phyloP scores from a whole-genome alignment of 2,888 invertebrate species.

The Microplitis deprimator region DNA sequence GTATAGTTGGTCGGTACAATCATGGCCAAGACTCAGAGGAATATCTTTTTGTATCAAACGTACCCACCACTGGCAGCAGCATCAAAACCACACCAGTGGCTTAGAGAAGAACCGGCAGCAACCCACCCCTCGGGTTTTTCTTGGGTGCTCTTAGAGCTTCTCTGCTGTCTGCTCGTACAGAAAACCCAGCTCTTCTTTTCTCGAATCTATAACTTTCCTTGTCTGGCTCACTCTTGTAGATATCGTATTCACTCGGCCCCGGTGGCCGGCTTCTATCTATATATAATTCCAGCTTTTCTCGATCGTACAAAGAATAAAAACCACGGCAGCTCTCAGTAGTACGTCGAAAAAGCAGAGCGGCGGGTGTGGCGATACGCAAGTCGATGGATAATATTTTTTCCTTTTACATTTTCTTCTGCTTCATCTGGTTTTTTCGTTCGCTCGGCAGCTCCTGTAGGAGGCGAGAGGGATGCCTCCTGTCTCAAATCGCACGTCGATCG shows the following conservation, averaged over 20 bases:
- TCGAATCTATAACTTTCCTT: constrained; percentile 25
- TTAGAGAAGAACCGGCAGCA: neutral
- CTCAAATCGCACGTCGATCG: constrained; percentile 38
- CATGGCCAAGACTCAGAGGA: constrained; percentile 51
- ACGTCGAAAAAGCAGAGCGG: constrained; percentile 41
- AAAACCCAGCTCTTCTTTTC: constrained; percentile 40
- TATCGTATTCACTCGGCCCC: constrained; percentile 43
- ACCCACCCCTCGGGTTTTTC: constrained; percentile 51
- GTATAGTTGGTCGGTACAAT: constrained; percentile 45
- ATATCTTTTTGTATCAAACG: constrained; percentile 57
- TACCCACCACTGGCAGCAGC: constrained; percentile 39
- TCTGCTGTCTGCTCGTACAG: constrained; percentile 35
- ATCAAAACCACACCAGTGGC: constrained; percentile 25
- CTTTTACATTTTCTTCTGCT: constrained; percentile 37
- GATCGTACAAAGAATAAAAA: constrained; percentile 39
- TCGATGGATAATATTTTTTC: constrained; percentile 35
- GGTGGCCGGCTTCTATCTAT: constrained; percentile 46
- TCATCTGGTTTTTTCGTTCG: constrained; percentile 2
- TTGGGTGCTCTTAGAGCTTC: constrained; percentile 49
- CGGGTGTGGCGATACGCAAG: constrained; percentile 48
- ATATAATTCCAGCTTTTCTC: constrained; percentile 49
- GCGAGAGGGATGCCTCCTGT: constrained; percentile 27
- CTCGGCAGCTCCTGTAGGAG: neutral
- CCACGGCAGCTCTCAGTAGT: constrained; percentile 25
- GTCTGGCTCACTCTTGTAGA: constrained; percentile 27